Evolutionary conservation across 2,797 vertebrate genomes (phyloP).

Genomic region (Telmatherina bonti): DNA sequence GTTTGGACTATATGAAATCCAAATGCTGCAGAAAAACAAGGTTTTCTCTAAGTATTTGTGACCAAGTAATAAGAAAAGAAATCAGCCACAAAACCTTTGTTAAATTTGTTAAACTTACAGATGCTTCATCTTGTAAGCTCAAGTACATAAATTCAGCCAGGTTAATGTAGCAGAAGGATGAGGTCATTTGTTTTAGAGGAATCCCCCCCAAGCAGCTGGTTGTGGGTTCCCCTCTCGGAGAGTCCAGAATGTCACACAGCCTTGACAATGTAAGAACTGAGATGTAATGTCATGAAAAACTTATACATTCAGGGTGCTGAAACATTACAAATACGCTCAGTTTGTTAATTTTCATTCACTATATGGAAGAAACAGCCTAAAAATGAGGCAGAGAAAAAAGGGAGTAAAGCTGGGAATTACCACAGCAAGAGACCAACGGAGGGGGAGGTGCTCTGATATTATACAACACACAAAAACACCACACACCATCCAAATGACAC

Average conservation of each 20-base stretch:
- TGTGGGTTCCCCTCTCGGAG: not conserved
- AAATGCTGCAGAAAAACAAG: not conserved
- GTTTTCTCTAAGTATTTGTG: not conserved
- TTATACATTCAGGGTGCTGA: not conserved
- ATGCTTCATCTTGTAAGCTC: not conserved
- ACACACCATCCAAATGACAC: not conserved
- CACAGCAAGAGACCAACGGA: not conserved
- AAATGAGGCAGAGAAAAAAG: conserved; percentile 13
- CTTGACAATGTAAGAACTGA: conserved; percentile 4
- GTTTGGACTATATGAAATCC: not conserved
- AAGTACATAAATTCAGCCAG: not conserved
- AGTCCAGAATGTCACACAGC: not conserved
- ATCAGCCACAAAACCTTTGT: not conserved
- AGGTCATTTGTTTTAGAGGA: not conserved
- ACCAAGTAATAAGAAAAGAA: not conserved
- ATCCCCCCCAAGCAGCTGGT: not conserved
- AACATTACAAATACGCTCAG: not conserved
- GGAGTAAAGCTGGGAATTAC: conserved; percentile 1
- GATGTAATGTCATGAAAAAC: conserved; percentile 6
- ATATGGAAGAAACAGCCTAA: not conserved
- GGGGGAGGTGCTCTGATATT: not conserved
- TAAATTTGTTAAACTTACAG: not conserved
- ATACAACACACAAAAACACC: conserved; percentile 4
- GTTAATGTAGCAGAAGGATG: not conserved
- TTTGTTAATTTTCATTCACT: conserved; percentile 3